Evolutionary conservation across 1,140 invertebrate genomes (phyloP), one percentile per base, ranked within the genome.

Genomic region (Aphaenogaster floridana): DNA sequence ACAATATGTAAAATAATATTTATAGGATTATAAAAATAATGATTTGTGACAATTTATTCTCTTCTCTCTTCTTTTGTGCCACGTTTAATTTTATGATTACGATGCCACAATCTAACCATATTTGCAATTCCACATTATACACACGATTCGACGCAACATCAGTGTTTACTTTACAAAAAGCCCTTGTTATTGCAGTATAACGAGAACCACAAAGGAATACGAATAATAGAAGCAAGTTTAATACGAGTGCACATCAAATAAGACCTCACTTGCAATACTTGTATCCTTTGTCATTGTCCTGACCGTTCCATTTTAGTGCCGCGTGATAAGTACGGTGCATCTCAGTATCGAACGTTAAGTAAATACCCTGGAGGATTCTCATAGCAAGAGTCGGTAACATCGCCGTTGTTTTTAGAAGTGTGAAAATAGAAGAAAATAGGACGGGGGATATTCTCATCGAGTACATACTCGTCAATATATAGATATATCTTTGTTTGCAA

Each of bases 101-200:
- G 17, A 71, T 66, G 15, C 11, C 39, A 34, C 52, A n/a, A 83
- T 84, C 45, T 61, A 74, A 59, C 39, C 4, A 3, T 61, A 57
- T 61, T 83, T 83, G 34, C 21, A 36, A 76, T 84, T 34, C n/a
- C 6, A 57, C 39, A 81, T 81, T 84, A 50, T 39, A 36, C 57
- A 61, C 54, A 74, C 54, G 13, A 72, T 71, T 59, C 39, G 39
- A 84, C 34, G 54, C 13, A 61, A 76, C 28, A 61, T 84, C 34
- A 39, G 80, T 84, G 69, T 84, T 84, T 84, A 61, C 8, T 28
- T 61, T 83, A 69, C 52, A 74, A 83, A 83, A 83, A 83, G 80
- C 80, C 17, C 13, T 74, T 59, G 68, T 74, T 83, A 83, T 83
- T 74, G 68, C 54, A 83, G 80, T 59, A 84, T 84, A 84, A 84